Percentiles rank a stretch among this genome's conserved stretches.
Conservation (phyloP, 2,797 vertebrate species). For the Aeoliscus strigatus region DNA sequence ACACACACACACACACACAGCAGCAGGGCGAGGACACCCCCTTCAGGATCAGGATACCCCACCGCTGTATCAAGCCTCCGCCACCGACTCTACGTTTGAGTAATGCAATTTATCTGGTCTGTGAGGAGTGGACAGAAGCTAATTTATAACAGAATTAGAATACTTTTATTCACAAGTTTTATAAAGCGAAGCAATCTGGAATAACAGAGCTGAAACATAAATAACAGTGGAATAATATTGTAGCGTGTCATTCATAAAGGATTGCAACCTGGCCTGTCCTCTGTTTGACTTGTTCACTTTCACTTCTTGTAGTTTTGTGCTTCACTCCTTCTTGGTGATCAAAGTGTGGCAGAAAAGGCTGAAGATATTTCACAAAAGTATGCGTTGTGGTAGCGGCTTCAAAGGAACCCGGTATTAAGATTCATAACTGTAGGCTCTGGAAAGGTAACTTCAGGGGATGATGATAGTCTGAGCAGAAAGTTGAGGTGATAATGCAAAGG, state of each 20-base stretch:
- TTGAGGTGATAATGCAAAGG: constrained; percentile 50
- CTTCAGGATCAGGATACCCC: constrained; percentile 47
- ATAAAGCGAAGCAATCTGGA: constrained; percentile 55
- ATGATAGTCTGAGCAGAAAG: constrained; percentile 42
- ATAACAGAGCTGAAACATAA: constrained; percentile 61
- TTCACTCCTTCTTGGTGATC: constrained; percentile 64
- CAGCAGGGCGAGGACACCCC: constrained; percentile 48
- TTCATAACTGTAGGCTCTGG: constrained; percentile 59
- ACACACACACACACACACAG: constrained; percentile 17
- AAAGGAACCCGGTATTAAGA: constrained; percentile 62
- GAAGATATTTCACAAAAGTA: constrained; percentile 64
- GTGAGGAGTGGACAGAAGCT: constrained; percentile 13
- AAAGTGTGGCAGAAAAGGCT: constrained; percentile 59
- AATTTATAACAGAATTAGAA: constrained; percentile 18
- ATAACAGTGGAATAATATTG: constrained; percentile 63
- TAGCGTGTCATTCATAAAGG: constrained; percentile 60
- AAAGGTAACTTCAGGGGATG: constrained; percentile 52
- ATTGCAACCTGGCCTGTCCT: constrained; percentile 53
- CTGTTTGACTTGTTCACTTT: constrained; percentile 52
- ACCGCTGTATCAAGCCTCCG: constrained; percentile 31
- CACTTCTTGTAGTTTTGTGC: constrained; percentile 46
- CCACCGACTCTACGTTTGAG: constrained; percentile 42
- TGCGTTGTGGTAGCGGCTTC: constrained; percentile 57
- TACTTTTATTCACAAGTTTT: constrained; percentile 18
- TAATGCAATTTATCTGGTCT: constrained; percentile 50